Base-by-base conservation (phyloP, 2,888 invertebrate genomes). In the Coelinius sp. region DNA sequence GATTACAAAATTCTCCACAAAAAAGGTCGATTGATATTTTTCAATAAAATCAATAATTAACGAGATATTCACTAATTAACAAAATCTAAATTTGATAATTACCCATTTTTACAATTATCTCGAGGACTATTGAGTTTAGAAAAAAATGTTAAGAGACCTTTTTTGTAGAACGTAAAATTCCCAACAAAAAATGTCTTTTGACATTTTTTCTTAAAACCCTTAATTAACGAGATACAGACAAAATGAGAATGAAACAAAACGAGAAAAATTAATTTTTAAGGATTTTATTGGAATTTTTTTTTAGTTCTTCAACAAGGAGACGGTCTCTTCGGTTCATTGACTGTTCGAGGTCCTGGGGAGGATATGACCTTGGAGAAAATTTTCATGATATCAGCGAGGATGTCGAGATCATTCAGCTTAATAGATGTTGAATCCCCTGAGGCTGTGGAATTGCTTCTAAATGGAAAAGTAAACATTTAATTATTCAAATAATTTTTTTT, bases 291-390 rank as follows among this genome's bases (percentile, higher is more conserved):
- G 10, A 31, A n/a, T 27, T 65, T 41, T 67, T 49, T 10, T 24
- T 41, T 73, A 92, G 92, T 91, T 7, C 83, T 89, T 12, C 92
- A 92, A 78, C 90, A 92, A 79, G 90, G 89, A 56, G 92, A 92
- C 74, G 92, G 92, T 0, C 84, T 92, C 2, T 91, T 90, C 78
- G 92, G 92, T 1, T 85, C 90, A 0, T 81, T 92, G 71, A 88
- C 91, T 27, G 90, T 92, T 35, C 90, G 91, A 73, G 90, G 90
- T 76, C 89, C 90, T 0, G 82, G 80, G 72, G 76, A 83, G 71
- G 77, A 82, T 67, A 88, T 88, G 31, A 88, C 88, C 0, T 75
- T 88, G 62, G 90, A 91, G 73, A 88, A 89, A 77, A 89, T 89
- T 0, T 74, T 91, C n/a, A 77, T 90, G 12, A 79, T 92, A 41